Conservation (phyloP, 2,113 vertebrate species). For the Cnemophilus loriae region DNA sequence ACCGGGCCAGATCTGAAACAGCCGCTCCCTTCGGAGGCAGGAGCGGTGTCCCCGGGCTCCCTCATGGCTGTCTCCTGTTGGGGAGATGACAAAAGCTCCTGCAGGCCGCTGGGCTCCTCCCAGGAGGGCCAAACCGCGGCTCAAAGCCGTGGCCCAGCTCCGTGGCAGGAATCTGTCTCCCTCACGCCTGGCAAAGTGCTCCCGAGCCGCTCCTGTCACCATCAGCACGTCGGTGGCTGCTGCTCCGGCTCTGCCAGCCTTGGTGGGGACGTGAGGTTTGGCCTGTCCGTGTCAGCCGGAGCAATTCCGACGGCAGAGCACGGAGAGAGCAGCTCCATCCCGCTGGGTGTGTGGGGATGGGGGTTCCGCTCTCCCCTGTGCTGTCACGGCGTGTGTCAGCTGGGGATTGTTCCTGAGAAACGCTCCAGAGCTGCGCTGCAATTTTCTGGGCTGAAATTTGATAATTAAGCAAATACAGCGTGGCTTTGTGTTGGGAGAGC, state of each 20-base stretch:
- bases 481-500: slow-evolving; percentile 65
- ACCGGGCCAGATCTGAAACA: fast-evolving
- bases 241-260: neutral
- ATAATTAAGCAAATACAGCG: slow-evolving; percentile 70
- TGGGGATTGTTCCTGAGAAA: slow-evolving; percentile 18
- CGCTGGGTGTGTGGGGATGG: fast-evolving
- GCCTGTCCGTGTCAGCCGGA: fast-evolving
- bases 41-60: neutral
- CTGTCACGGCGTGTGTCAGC: neutral
- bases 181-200: fast-evolving
- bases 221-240: neutral
- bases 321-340: fast-evolving
- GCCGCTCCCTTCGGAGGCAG: neutral
- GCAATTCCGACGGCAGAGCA: neutral
- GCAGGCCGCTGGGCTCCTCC: neutral
- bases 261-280: neutral
- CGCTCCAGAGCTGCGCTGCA: neutral
- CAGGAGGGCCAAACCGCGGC: neutral
- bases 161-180: neutral
- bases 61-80: neutral
- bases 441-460: slow-evolving; percentile 65
- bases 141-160: fast-evolving
- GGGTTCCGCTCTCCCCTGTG: neutral
- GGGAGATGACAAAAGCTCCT: neutral
- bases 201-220: neutral